Conservation (phyloP, 2,113 vertebrate genomes). For the Scortum barcoo region DNA sequence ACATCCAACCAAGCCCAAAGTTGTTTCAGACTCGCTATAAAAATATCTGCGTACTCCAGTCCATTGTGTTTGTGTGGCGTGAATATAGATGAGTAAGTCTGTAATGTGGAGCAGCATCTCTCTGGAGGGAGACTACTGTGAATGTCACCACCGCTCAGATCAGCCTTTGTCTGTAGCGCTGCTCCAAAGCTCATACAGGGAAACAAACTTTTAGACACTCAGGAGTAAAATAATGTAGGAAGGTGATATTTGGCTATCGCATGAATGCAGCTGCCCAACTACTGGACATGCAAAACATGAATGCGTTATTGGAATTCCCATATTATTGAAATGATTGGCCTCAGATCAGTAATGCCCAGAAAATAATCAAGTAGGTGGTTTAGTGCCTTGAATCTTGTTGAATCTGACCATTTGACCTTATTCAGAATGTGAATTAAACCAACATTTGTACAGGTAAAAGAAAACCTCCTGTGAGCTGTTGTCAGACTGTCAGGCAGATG, state of each 20-base stretch:
- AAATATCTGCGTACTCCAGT: conserved; percentile 27
- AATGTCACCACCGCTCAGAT: conserved; percentile 7
- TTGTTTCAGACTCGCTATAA: conserved; percentile 21
- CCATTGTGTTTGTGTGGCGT: conserved; percentile 23
- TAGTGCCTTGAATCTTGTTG: too few relatives aligned
- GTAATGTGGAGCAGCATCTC: conserved; percentile 15
- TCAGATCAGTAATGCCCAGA: background rate
- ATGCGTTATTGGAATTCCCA: background rate
- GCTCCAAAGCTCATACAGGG: conserved; percentile 3
- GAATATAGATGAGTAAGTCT: conserved; percentile 20
- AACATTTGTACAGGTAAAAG: background rate
- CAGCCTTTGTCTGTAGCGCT: conserved; percentile 9
- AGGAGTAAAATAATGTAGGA: background rate
- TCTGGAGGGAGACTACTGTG: background rate
- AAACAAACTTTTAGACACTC: conserved; percentile 12
- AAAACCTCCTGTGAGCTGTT: background rate
- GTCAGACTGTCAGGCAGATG: background rate
- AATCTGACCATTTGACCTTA: background rate
- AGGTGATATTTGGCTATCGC: conserved; percentile 4
- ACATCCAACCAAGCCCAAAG: conserved; percentile 7
- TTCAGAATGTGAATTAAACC: background rate
- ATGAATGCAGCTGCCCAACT: background rate
- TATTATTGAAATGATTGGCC: background rate
- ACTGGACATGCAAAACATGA: background rate
- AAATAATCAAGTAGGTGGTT: background rate